Evolutionary conservation across 2,797 vertebrate species (phyloP).

Genomic region (Sitta carolinensis): DNA sequence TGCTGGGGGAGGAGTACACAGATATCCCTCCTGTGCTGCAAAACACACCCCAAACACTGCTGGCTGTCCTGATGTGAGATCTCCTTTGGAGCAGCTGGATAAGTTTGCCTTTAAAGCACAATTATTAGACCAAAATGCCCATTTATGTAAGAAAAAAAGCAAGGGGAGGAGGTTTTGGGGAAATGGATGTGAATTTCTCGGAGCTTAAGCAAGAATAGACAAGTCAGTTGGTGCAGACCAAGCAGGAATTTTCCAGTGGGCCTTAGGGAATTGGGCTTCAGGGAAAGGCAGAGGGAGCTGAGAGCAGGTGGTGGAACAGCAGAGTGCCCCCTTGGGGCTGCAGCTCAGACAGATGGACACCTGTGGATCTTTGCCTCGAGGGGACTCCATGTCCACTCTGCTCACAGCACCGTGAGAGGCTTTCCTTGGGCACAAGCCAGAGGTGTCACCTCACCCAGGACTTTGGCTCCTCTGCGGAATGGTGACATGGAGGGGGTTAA

Average conservation of each 20-base stretch:
- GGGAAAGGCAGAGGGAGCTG: neutral
- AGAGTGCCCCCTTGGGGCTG: neutral
- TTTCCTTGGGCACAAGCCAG: neutral
- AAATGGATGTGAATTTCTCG: neutral
- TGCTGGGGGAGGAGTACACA: neutral
- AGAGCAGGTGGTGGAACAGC: neutral
- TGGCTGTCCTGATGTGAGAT: neutral
- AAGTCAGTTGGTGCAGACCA: neutral
- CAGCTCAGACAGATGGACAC: fast-evolving
- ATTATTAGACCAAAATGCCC: neutral
- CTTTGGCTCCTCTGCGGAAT: neutral
- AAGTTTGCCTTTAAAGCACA: neutral
- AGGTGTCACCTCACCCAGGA: neutral
- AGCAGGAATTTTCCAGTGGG: conserved; percentile 12
- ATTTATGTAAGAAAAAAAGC: neutral
- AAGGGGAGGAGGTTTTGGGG: neutral
- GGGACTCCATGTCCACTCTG: fast-evolving
- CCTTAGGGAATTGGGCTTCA: neutral
- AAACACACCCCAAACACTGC: fast-evolving
- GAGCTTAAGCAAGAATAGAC: neutral
- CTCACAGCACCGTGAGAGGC: fast-evolving
- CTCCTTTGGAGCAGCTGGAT: neutral
- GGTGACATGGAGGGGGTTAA: neutral
- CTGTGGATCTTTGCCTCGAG: fast-evolving
- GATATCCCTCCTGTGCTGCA: neutral